Evolutionary conservation across 1,140 invertebrate genomes (phyloP), one percentile per base, ranked within the genome.

Genomic region (Drosophila tsacasi): DNA sequence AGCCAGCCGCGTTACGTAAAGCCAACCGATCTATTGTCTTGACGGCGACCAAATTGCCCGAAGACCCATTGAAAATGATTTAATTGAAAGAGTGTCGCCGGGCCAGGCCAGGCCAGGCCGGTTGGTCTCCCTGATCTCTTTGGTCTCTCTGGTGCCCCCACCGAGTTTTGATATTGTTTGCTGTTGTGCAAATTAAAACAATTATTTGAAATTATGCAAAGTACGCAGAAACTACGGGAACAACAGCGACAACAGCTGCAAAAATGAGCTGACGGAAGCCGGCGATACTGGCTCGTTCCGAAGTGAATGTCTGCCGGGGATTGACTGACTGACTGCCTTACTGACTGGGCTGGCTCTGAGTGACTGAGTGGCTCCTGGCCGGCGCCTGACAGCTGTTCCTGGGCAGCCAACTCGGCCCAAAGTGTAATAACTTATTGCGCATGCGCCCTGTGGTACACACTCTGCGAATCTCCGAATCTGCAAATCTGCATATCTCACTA

Each of bases 141-240:
- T 60, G 59, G 63, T 57, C 35, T 47, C 64, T 63, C 50, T 60
- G 62, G 63, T 57, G 35, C 23, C 59, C 61, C 63, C 35, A 12
- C 30, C 7, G 19, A 68, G 52, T 71, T 73, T 83, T 83, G 69
- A 81, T 87, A 77, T 81, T 81, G 84, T 84, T 89, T 79, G 78
- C 81, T 50, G 78, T 84, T 90, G 78, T 89, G 85, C 74, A 87
- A 89, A 89, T 79, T 79, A 73, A 90, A 89, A 81, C 85, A 85
- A 89, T 89, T 89, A 89, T 76, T 61, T 79, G 75, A 74, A 89
- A 89, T 89, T 89, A 90, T 89, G 85, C 85, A 89, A 89, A 89
- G 67, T 81, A 81, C 84, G 81, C 84, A 90, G 74, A 79, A 80
- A 68, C 78, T 67, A 68, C 77, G 59, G 63, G 58, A 73, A 79